Evolutionary conservation across 2,888 invertebrate genomes (phyloP).

Genomic region (Malacosoma neustria): DNA sequence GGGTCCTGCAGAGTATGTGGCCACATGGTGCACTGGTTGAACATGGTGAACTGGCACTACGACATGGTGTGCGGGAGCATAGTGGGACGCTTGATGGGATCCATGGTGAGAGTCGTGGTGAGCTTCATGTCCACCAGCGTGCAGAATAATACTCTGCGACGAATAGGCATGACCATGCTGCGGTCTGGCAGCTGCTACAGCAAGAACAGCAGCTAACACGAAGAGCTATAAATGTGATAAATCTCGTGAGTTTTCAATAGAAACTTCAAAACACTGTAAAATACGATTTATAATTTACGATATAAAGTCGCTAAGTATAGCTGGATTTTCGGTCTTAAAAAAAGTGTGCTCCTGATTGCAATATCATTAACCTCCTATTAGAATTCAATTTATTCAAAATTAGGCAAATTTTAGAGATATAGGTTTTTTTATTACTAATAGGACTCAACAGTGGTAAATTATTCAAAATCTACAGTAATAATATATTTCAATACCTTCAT

Average conservation of each 20-base stretch:
- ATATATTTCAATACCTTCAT: too few relatives aligned
- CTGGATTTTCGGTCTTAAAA: too few relatives aligned
- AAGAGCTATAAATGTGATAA: slow-evolving; percentile 3
- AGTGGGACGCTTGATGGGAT: not conserved
- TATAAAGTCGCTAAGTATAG: too few relatives aligned
- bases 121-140: slow-evolving; percentile 11
- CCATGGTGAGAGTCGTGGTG: slow-evolving; percentile 4
- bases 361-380: too few relatives aligned
- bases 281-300: too few relatives aligned
- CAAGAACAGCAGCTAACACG: slow-evolving; percentile 14
- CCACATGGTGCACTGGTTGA: not conserved
- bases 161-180: slow-evolving; percentile 25
- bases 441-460: too few relatives aligned
- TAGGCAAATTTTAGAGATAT: too few relatives aligned
- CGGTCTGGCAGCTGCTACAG: slow-evolving; percentile 15
- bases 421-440: too few relatives aligned
- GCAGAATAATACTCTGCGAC: slow-evolving; percentile 25
- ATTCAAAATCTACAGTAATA: too few relatives aligned
- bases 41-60: slow-evolving; percentile 5
- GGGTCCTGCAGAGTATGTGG: not conserved
- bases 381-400: too few relatives aligned
- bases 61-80: slow-evolving; percentile 1
- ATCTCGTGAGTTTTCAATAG: not conserved
- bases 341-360: too few relatives aligned
- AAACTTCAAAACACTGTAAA: not conserved